Conservation (phyloP, 2,113 vertebrate genomes). For the Gnathonemus echidnorhynchus region DNA sequence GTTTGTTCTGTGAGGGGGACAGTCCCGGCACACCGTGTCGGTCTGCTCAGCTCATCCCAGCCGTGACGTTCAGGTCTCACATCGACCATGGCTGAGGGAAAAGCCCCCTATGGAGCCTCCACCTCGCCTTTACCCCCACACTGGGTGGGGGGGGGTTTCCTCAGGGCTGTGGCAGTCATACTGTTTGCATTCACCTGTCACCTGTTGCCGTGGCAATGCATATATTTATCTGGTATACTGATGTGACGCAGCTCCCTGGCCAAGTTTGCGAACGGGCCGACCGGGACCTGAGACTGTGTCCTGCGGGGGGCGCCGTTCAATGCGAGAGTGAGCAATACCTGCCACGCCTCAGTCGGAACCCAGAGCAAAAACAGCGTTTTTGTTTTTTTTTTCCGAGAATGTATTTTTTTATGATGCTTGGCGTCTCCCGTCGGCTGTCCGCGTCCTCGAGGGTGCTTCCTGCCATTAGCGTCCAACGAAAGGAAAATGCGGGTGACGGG, state of each 20-base stretch:
- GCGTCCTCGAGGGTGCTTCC: not conserved
- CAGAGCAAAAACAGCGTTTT: not conserved
- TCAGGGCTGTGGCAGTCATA: not conserved
- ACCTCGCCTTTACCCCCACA: not conserved
- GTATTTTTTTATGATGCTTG: not conserved
- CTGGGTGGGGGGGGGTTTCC: not conserved
- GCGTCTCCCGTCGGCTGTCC: not conserved
- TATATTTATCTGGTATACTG: not conserved
- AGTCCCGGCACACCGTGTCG: not conserved
- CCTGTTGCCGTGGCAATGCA: not conserved
- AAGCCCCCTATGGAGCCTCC: not conserved
- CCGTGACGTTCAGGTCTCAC: not conserved
- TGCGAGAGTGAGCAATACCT: not conserved
- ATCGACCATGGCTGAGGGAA: not conserved
- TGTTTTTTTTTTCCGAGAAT: not conserved
- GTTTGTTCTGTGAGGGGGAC: not conserved
- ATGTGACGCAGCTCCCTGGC: not conserved
- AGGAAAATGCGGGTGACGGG: not conserved
- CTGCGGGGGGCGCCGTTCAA: not conserved
- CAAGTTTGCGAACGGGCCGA: not conserved
- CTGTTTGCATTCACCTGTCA: not conserved
- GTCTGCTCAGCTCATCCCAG: not conserved
- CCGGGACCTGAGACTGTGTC: not conserved
- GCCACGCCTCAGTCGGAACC: not conserved
- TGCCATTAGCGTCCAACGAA: not conserved